Evolutionary conservation across 2,797 vertebrate genomes (phyloP).

Genomic region (Oryzias sinensis): DNA sequence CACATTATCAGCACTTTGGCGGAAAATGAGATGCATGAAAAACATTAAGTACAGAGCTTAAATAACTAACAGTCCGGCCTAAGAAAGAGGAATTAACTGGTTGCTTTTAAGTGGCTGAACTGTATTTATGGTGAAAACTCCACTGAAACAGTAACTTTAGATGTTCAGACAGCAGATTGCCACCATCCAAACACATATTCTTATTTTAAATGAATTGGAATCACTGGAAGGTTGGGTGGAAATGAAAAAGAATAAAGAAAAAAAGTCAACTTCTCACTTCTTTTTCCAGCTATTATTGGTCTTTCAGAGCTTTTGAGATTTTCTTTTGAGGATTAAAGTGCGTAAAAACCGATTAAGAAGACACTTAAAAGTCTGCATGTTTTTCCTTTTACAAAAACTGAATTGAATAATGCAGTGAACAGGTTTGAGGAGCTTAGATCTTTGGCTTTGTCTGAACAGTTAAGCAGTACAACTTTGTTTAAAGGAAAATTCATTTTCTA

Average conservation of each 20-base stretch:
- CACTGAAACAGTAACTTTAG: background rate
- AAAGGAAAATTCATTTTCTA: too few species aligned
- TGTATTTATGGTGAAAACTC: background rate
- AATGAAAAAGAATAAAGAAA: background rate
- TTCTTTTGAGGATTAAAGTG: slow-evolving; percentile 3
- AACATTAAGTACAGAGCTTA: too few species aligned
- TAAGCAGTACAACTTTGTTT: too few species aligned
- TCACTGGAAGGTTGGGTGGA: slow-evolving; percentile 1
- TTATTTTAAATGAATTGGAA: slow-evolving; percentile 6
- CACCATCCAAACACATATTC: slow-evolving; percentile 6
- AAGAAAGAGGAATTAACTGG: background rate
- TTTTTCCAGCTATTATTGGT: background rate
- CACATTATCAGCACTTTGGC: too few species aligned
- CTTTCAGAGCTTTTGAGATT: background rate
- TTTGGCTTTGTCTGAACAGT: too few species aligned
- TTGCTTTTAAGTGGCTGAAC: background rate
- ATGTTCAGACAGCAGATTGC: slow-evolving; percentile 5
- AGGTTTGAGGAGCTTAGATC: too few species aligned
- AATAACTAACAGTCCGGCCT: background rate
- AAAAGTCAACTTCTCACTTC: background rate
- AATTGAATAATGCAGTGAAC: too few species aligned
- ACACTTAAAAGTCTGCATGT: background rate
- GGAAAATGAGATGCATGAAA: too few species aligned
- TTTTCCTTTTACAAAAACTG: too few species aligned
- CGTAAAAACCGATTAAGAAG: background rate